Base-by-base conservation (phyloP, 2,113 vertebrate species). In the Camelus bactrianus region DNA sequence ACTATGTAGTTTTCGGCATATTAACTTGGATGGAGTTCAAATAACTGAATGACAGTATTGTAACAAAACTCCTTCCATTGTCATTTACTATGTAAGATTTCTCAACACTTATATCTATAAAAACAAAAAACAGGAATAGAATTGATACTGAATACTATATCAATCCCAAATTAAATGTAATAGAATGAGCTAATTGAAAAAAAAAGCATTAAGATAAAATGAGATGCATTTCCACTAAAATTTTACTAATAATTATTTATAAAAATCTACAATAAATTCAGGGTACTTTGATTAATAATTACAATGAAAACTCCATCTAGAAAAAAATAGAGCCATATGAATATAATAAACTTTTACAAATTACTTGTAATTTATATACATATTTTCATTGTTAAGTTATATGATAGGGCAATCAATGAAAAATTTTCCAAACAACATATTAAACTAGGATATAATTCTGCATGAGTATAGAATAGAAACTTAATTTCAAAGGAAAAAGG, bases 151-250 rank as follows among this genome's bases (percentile, higher is more conserved):
- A 80, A 64, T 80, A 70, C 8, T 80, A 16, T 69, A 22, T 73
- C n/a, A 69, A 60, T 76, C n/a, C 58, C 87, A 32, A 81, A 96
- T 64, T 46, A 84, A 89, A 54, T 85, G 19, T 4, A 76, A 75
- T 9, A 80, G 50, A 85, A 58, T 76, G n/a, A 91, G 42, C 19
- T 50, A 42, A 79, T 0, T 60, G 22, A 91, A 80, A 58, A 67
- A 35, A 58, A 91, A 91, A 81, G 75, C 42, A 87, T 75, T 75
- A 94, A 28, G 42, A 82, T 87, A 52, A 94, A 94, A 87, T 69
- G n/a, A 20, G 3, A 87, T 42, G 38, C n/a, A 76, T 52, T 81
- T 75, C 58, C 67, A 91, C 17, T n/a, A 52, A 67, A 75, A 69
- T 60, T 50, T 91, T 62, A 81, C 52, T 52, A 46, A 73, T 42